Evolutionary conservation across 2,113 vertebrate species (phyloP).

Genomic region (Peucedramus taeniatus): DNA sequence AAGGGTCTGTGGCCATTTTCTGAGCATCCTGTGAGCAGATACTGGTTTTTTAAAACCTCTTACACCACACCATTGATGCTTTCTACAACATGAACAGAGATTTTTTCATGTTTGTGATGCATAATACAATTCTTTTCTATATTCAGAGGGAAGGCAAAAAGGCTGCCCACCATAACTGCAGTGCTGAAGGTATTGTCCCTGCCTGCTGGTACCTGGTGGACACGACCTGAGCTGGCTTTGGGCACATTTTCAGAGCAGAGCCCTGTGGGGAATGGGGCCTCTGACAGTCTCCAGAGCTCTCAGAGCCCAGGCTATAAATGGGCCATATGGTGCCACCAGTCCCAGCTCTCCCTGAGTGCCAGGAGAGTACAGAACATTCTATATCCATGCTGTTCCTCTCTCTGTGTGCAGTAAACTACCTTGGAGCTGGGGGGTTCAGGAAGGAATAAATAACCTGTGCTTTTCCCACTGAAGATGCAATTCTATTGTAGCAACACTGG

Average conservation of each 20-base stretch:
- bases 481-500: not conserved
- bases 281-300: not conserved
- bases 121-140: not conserved
- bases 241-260: not conserved
- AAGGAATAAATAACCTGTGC: not conserved
- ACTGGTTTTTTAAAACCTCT: not conserved
- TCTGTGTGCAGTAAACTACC: not conserved
- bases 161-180: not conserved
- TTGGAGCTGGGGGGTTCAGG: not conserved
- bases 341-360: not conserved
- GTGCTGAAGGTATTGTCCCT: not conserved
- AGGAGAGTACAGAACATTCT: not conserved
- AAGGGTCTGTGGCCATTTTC: not conserved
- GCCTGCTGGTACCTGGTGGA: not conserved
- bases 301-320: not conserved
- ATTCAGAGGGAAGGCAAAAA: not conserved
- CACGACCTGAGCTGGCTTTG: not conserved
- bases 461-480: not conserved
- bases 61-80: no score
- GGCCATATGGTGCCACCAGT: constrained; percentile 21
- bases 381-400: not conserved
- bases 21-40: not conserved
- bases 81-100: not conserved
- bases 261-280: not conserved
- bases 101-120: not conserved